phyloP scores from a whole-genome alignment of 2,797 vertebrate species.

The Spheniscus humboldti region DNA sequence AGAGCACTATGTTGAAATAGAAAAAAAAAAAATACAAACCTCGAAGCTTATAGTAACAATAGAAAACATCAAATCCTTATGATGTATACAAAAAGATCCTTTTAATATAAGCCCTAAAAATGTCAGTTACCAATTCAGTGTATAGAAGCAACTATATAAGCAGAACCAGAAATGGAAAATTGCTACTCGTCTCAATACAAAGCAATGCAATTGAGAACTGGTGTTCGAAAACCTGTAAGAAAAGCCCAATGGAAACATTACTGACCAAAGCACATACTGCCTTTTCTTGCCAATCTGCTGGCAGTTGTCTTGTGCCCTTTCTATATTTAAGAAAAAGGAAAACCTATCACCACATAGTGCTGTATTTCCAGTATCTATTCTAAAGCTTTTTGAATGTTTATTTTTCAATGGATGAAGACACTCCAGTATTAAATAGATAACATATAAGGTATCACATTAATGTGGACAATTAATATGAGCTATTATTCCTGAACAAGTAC shows the following conservation, averaged over 20 bases:
- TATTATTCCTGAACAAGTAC: neutral
- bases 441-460: neutral
- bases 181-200: neutral
- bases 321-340: neutral
- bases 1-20: neutral
- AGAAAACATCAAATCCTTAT: neutral
- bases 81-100: neutral
- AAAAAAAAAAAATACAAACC: neutral
- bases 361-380: neutral
- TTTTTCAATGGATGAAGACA: neutral
- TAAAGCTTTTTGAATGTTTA: neutral
- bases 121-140: neutral
- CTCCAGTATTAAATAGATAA: neutral
- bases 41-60: neutral
- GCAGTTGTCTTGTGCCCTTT: neutral
- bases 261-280: neutral
- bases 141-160: neutral
- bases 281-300: neutral
- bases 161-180: neutral
- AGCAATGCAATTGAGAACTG: neutral
- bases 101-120: neutral
- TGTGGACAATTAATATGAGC: neutral
- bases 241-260: neutral
- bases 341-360: neutral
- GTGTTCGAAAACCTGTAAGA: neutral